These are phyloP conservation scores for Pampus argenteus DNA, from an alignment of 2,797 vertebrate genomes.

Conservation along the genomic window DNA sequence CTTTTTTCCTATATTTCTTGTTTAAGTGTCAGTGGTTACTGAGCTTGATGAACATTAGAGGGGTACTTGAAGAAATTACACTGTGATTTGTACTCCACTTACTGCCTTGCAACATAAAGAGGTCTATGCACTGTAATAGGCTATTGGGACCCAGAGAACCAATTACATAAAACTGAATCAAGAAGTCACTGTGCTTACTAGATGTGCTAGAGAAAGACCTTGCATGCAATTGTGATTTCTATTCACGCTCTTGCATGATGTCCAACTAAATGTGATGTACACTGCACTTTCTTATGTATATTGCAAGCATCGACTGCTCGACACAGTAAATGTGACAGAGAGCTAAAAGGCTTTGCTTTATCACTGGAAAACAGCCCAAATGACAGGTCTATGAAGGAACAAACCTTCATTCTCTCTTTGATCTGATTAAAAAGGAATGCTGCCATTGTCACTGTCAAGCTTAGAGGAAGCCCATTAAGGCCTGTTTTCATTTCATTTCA, in stretches of 20 bases:
- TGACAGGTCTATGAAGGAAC: slow-evolving; percentile 22
- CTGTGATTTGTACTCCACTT: slow-evolving; percentile 65
- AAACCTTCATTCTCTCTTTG: slow-evolving; percentile 45
- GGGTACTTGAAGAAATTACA: slow-evolving; percentile 60
- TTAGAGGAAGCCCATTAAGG: slow-evolving; percentile 55
- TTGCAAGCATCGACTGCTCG: neutral
- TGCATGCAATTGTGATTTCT: slow-evolving; percentile 25
- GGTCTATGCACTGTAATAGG: slow-evolving; percentile 40
- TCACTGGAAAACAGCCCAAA: slow-evolving; percentile 16
- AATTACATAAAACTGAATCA: slow-evolving; percentile 55
- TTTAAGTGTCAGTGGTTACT: slow-evolving; percentile 40
- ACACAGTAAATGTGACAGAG: neutral
- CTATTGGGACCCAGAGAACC: slow-evolving; percentile 35
- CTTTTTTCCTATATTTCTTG: slow-evolving; percentile 38
- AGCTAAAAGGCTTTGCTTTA: slow-evolving; percentile 29
- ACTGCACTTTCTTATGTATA: slow-evolving; percentile 11
- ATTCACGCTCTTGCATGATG: slow-evolving; percentile 3
- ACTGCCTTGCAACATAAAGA: slow-evolving; percentile 55
- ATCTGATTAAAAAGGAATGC: slow-evolving; percentile 50
- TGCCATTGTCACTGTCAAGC: slow-evolving; percentile 42
- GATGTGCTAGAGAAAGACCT: slow-evolving; percentile 36
- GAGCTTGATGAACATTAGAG: slow-evolving; percentile 63
- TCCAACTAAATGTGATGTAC: slow-evolving; percentile 17
- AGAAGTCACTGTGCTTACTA: slow-evolving; percentile 41
- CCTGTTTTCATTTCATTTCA: slow-evolving; percentile 57